phyloP scores from a whole-genome alignment of 1,140 invertebrate genomes.

The Cydia splendana region DNA sequence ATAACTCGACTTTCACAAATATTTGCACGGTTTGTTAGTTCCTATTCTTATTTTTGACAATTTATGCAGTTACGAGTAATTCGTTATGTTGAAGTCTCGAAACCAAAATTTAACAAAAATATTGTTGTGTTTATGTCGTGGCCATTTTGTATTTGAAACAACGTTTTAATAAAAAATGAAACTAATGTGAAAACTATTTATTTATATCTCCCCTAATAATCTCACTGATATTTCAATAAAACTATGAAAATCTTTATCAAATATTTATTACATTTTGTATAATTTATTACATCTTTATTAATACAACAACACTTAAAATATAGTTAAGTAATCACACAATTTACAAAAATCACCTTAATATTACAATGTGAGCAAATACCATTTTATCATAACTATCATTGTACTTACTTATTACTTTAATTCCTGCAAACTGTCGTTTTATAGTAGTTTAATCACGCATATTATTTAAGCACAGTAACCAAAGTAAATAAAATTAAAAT shows the following conservation, averaged over 20 bases:
- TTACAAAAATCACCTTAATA: conserved; percentile 14
- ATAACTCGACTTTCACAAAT: not conserved
- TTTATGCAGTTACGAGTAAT: too few relatives aligned
- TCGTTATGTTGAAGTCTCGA: too few relatives aligned
- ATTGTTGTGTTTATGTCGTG: not conserved
- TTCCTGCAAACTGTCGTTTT: not conserved
- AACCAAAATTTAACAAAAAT: too few relatives aligned
- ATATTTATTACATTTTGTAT: not conserved
- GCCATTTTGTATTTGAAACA: conserved; percentile 16
- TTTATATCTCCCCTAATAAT: not conserved
- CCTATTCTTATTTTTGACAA: too few relatives aligned
- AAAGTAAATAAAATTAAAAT: too few relatives aligned
- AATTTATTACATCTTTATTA: not conserved
- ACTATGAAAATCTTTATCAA: not conserved
- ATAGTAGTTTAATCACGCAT: too few relatives aligned
- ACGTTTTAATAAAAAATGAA: conserved; percentile 7
- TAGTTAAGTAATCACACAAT: not conserved
- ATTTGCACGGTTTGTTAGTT: too few relatives aligned
- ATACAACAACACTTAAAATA: not conserved
- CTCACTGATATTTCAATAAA: not conserved
- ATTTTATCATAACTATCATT: not conserved
- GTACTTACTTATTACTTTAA: conserved; percentile 6
- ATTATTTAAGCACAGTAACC: too few relatives aligned
- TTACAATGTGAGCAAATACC: conserved; percentile 6
- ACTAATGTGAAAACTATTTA: not conserved